Evolutionary conservation across 2,888 invertebrate genomes (phyloP), one percentile per base, ranked within the genome.

Genomic region (Archips crataeganus): DNA sequence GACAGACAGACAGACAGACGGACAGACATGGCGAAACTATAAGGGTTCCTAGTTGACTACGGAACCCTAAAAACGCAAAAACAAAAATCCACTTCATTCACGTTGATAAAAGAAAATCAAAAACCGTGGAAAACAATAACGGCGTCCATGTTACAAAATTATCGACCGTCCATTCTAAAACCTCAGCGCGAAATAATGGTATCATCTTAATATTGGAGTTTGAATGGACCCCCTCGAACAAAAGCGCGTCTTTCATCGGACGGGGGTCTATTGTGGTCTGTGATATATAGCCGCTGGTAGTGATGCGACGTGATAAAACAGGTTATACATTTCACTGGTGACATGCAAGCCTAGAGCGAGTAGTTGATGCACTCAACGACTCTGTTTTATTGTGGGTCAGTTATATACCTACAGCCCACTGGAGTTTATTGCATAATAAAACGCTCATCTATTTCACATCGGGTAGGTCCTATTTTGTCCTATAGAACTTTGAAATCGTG

Each of bases 251-350:
- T 73, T 73, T 73, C 73, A 73, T 23, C 63, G 65, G 47, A n/a
- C 54, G 39, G 49, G 15, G 51, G 63, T 36, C 73, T 32, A 69
- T 73, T 73, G 73, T 73, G 15, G 32, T 34, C 60, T 49, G 15
- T 73, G 73, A 73, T 73, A 64, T 73, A 73, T 73, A 73, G 68
- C 68, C 47, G 49, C 9, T 39, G 15, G 68, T 71, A 71, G 71
- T 67, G 71, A 71, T 66, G 71, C 51, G 65, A 51, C 47, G 47
- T 32, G 47, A 47, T 63, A 62, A 42, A 42, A 57, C 32, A 57
- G 57, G 57, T 57, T 32, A 57, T 57, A 57, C 23, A n/a, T 57
- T 57, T 57, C 57, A 32, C 57, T 57, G 57, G 54, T 54, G 54
- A 23, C 57, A 57, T 57, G 57, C 57, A 57, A 57, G 57, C 57